Conservation (phyloP, 2,888 invertebrate genomes). For the Hirtodrosophila histrioides region DNA sequence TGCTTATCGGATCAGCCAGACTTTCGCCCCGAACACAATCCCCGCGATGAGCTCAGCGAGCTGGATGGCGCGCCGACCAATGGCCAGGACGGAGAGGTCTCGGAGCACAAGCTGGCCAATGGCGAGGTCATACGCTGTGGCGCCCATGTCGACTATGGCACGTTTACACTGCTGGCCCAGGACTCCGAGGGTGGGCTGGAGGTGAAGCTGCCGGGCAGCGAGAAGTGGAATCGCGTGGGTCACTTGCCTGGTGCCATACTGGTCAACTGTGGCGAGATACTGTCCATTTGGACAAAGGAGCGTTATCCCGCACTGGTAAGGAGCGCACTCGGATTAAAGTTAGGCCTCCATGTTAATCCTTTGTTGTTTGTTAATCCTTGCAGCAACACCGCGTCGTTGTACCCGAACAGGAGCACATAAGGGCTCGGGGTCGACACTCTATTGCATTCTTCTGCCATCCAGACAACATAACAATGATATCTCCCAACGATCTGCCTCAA, state of each 20-base stretch:
- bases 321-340: neutral
- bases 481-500: conserved; percentile 83
- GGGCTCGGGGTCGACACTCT: conserved; percentile 89
- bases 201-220: conserved; percentile 87
- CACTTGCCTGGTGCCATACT: conserved; percentile 91
- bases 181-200: conserved; percentile 90
- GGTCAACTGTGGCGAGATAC: conserved; percentile 90
- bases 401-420: conserved; percentile 87
- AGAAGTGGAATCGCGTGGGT: conserved; percentile 90
- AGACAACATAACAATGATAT: conserved; percentile 85
- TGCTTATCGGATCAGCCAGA: conserved; percentile 83
- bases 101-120: conserved; percentile 83
- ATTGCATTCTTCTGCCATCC: conserved; percentile 92
- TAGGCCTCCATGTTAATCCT: neutral
- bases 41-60: conserved; percentile 77
- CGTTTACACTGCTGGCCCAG: conserved; percentile 90
- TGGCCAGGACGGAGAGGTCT: conserved; percentile 58
- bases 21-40: conserved; percentile 82
- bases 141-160: conserved; percentile 90
- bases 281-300: conserved; percentile 90
- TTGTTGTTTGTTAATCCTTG: neutral
- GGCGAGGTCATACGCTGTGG: conserved; percentile 87
- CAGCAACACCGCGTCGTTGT: conserved; percentile 90
- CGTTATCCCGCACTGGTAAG: conserved; percentile 88
- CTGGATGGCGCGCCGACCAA: conserved; percentile 49